Evolutionary conservation across 2,888 invertebrate genomes (phyloP).

Genomic region (Lordiphosa fenestrarum): DNA sequence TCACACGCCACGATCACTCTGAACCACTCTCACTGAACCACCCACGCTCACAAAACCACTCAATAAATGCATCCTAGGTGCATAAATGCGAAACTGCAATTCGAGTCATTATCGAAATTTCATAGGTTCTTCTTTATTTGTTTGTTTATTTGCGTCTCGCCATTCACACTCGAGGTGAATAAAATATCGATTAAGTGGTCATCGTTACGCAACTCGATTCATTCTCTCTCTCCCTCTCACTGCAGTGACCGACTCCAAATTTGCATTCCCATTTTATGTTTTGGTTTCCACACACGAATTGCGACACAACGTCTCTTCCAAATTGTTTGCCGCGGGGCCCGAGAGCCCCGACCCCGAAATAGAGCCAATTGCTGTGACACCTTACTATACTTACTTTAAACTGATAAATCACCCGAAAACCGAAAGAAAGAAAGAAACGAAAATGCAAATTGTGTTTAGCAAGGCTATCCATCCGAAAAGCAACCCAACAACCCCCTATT

Average conservation of each 20-base stretch:
- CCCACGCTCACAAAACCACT: constrained; percentile 39
- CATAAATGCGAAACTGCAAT: constrained; percentile 35
- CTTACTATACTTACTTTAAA: constrained; percentile 67
- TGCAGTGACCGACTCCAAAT: constrained; percentile 58
- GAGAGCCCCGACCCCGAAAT: constrained; percentile 29
- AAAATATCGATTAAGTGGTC: constrained; percentile 81
- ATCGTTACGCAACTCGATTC: constrained; percentile 64
- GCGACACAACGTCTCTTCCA: not conserved
- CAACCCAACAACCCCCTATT: constrained; percentile 19
- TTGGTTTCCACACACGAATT: constrained; percentile 8
- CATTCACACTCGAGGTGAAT: constrained; percentile 61
- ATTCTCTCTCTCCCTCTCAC: constrained; percentile 18
- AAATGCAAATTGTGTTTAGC: constrained; percentile 60
- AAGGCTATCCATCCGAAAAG: not conserved
- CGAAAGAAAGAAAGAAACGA: constrained; percentile 3
- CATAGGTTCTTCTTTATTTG: constrained; percentile 59
- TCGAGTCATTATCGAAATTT: constrained; percentile 78
- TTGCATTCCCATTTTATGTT: constrained; percentile 69
- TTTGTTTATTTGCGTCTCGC: constrained; percentile 21
- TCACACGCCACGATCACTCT: constrained; percentile 48
- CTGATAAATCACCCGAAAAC: constrained; percentile 29
- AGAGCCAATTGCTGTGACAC: constrained; percentile 67
- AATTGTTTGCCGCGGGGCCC: constrained; percentile 22
- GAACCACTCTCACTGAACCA: constrained; percentile 32
- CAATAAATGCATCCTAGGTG: constrained; percentile 20